These are phyloP conservation scores for Villa cingulata DNA, from an alignment of 2,888 invertebrate species.

Conservation along the genomic window DNA sequence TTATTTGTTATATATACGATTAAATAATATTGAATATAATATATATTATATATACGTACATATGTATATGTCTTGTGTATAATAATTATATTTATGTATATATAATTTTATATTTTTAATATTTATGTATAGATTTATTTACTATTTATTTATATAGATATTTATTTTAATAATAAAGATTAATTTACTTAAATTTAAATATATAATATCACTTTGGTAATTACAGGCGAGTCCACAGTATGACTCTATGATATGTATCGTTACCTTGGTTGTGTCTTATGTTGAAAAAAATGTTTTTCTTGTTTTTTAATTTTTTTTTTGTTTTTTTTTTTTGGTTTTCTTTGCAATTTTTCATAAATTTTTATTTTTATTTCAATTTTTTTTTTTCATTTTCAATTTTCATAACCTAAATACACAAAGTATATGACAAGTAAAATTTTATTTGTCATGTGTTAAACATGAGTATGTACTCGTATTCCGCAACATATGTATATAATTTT, in stretches of 20 bases:
- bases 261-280: conserved; percentile 53
- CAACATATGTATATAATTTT: no score
- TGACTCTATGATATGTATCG: conserved; percentile 60
- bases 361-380: background rate
- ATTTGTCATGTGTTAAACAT: no score
- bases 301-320: background rate
- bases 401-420: no score
- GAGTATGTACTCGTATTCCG: no score
- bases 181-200: conserved; percentile 17
- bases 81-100: no score
- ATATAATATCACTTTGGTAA: conserved; percentile 40
- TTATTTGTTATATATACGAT: no score
- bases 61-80: no score
- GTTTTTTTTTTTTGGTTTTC: background rate
- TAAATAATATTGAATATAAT: no score
- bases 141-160: background rate
- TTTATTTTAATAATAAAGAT: no score
- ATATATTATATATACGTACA: no score
- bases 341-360: background rate
- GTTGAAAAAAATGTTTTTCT: conserved; percentile 18
- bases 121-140: background rate
- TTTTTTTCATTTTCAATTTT: no score
- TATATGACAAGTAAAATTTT: no score
- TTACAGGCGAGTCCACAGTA: conserved; percentile 49
- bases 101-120: background rate